Evolutionary conservation across 1,140 invertebrate genomes (phyloP), one percentile per base, ranked within the genome.

Genomic region (Apis cerana): DNA sequence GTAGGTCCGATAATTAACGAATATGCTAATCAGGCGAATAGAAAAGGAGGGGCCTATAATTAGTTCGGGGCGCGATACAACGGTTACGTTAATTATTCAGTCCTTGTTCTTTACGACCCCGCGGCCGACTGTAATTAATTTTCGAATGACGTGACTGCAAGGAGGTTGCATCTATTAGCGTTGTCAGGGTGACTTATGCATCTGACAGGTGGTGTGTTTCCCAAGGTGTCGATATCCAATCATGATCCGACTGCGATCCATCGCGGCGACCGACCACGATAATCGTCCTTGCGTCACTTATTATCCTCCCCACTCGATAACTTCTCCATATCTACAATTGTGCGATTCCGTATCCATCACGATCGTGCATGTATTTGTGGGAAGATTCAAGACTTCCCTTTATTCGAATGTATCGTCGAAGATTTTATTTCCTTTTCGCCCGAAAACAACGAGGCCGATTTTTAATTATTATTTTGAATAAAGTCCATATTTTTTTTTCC

Each of bases 91-190:
- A 92, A 91, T 92, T 91, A 91, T 91, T 88, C 90, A 91, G 88
- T 88, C 91, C 90, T 92, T 89, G 87, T 91, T 91, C 89, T 91
- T 90, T 90, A 85, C 87, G 85, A 89, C 72, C 84, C 80, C 65
- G 70, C 85, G 81, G 84, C 67, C 75, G 80, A 85, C 83, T 89
- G 83, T 89, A 91, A 92, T 92, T 91, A 92, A 92, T 92, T 92
- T 92, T 88, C 86, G 82, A 91, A 91, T 91, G 85, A 91, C 90
- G 90, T 91, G 90, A 91, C 90, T 90, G 85, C 85, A 91, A 90
- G 82, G 90, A 90, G 87, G 85, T 91, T 89, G 88, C 89, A 90
- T 91, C 89, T 88, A 90, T 91, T 91, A 90, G 81, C 86, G 75
- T 85, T 71, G 80, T 72, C 83, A 77, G 75, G 58, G 83, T 90